Evolutionary conservation across 1,140 invertebrate species (phyloP).

Genomic region (Rhyzopertha dominica): DNA sequence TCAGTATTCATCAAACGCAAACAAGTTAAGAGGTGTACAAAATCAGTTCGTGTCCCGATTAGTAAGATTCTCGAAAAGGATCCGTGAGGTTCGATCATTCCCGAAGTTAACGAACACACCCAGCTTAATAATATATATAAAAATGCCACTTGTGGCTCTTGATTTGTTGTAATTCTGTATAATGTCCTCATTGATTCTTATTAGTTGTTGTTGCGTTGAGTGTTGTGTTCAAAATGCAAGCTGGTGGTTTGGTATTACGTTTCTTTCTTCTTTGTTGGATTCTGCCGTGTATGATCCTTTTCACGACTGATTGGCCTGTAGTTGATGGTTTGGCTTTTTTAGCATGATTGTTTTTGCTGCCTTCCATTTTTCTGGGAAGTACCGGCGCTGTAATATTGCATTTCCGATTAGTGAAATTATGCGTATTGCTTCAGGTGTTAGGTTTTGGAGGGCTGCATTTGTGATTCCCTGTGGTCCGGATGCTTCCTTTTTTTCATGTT

Average conservation of each 20-base stretch:
- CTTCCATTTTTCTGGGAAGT: conserved; percentile 39
- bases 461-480: too few relatives aligned
- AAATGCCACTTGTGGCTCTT: conserved; percentile 19
- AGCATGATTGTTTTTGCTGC: conserved; percentile 31
- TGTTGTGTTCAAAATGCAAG: conserved; percentile 24
- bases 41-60: too few relatives aligned
- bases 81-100: too few relatives aligned
- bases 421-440: conserved; percentile 25
- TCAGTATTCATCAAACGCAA: too few relatives aligned
- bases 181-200: conserved; percentile 21
- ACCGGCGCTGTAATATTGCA: conserved; percentile 25
- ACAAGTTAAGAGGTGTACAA: too few relatives aligned
- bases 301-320: conserved; percentile 39
- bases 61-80: too few relatives aligned
- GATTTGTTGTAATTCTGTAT: conserved; percentile 16
- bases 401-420: conserved; percentile 36
- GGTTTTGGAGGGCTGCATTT: too few relatives aligned
- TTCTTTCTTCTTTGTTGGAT: conserved; percentile 18
- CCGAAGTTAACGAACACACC: too few relatives aligned
- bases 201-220: conserved; percentile 24
- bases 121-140: too few relatives aligned
- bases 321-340: conserved; percentile 38
- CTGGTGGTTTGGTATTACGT: conserved; percentile 23
- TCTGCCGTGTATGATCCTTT: conserved; percentile 37
- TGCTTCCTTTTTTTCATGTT: too few relatives aligned